Percentiles rank a stretch among this genome's conserved stretches.
These are phyloP conservation scores for Eristalis pertinax DNA, from an alignment of 2,888 invertebrate species.

Conservation along the genomic window DNA sequence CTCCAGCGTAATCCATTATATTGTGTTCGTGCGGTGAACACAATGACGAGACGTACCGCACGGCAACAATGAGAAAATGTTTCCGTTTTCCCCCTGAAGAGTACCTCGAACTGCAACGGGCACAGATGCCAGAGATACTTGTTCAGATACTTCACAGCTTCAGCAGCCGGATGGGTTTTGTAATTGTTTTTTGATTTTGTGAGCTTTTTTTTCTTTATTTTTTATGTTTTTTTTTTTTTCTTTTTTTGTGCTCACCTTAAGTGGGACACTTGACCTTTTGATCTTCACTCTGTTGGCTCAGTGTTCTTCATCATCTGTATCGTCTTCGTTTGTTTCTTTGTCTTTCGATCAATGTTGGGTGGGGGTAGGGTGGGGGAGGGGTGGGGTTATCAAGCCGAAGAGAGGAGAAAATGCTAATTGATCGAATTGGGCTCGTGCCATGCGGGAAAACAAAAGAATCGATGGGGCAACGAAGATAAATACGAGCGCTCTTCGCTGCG, in stretches of 20 bases:
- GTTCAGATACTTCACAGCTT: slow-evolving; percentile 20
- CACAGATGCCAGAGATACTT: slow-evolving; percentile 11
- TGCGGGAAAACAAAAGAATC: slow-evolving; percentile 32
- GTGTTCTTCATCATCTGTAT: not conserved
- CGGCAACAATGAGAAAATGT: slow-evolving; percentile 9
- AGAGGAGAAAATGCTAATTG: slow-evolving; percentile 52
- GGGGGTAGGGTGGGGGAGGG: slow-evolving; percentile 22
- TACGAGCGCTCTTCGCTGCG: not conserved
- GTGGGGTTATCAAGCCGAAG: slow-evolving; percentile 1
- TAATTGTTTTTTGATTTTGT: slow-evolving; percentile 29
- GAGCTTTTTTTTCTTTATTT: slow-evolving; percentile 4
- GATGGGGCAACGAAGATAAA: slow-evolving; percentile 47
- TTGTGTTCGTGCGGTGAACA: not conserved
- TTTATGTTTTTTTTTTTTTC: slow-evolving; percentile 1
- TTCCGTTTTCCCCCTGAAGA: slow-evolving; percentile 31
- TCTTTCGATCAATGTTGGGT: slow-evolving; percentile 26
- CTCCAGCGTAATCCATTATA: slow-evolving; percentile 23
- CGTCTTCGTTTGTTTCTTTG: slow-evolving; percentile 1
- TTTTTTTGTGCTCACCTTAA: slow-evolving; percentile 24
- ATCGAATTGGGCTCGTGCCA: slow-evolving; percentile 63
- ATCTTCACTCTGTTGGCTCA: slow-evolving; percentile 12
- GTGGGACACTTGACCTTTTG: slow-evolving; percentile 68
- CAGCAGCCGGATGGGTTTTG: slow-evolving; percentile 59
- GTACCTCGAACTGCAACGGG: slow-evolving; percentile 18
- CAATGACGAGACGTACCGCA: not conserved